Percentiles rank a stretch among this genome's conserved stretches.
phyloP scores from a whole-genome alignment of 92 coral and sea anemone genomes.

The Virgularia gustaviana region DNA sequence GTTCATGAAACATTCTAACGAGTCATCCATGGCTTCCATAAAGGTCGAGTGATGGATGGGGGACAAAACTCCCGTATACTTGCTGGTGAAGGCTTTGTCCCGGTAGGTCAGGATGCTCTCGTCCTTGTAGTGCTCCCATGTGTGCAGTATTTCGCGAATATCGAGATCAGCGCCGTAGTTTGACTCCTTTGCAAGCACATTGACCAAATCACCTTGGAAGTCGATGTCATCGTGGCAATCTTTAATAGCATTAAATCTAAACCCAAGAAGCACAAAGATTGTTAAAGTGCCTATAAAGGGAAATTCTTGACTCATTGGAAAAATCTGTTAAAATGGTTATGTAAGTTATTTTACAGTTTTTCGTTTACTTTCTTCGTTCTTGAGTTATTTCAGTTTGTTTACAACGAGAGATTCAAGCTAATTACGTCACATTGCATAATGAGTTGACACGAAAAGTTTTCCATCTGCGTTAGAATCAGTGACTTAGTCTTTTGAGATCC shows the following conservation, averaged over 20 bases:
- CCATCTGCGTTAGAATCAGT: no score
- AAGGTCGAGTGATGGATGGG: constrained; percentile 41
- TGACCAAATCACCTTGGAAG: constrained; percentile 53
- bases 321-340: no score
- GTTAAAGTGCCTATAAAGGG: no score
- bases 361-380: no score
- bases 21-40: constrained; percentile 61
- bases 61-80: constrained; percentile 45
- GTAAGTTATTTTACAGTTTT: no score
- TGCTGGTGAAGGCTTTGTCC: constrained; percentile 46
- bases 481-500: no score
- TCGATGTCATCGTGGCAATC: constrained; percentile 50
- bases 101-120: constrained; percentile 57
- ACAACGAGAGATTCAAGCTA: not conserved
- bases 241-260: constrained; percentile 41
- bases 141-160: constrained; percentile 25
- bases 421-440: no score
- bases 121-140: constrained; percentile 40
- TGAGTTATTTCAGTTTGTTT: no score
- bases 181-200: constrained; percentile 45
- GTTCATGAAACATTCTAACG: constrained; percentile 33
- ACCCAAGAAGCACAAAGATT: not conserved
- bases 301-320: no score
- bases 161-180: constrained; percentile 53
- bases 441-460: no score